Base-by-base conservation (phyloP, 2,113 vertebrate genomes). In the Recurvirostra avosetta region DNA sequence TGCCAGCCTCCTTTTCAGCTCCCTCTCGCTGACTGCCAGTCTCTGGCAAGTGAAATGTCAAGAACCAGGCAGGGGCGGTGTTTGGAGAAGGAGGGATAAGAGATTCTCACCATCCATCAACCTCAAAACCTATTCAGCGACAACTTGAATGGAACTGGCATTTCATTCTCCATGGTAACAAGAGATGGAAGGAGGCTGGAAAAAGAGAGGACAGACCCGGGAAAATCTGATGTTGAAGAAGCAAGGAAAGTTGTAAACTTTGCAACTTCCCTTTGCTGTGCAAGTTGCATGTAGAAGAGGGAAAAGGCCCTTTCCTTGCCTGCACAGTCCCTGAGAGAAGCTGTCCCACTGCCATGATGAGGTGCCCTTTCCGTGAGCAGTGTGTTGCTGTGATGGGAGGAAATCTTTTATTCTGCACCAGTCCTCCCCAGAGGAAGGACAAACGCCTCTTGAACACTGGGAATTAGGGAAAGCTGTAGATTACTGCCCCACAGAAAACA, bases 71-170 rank as follows among this genome's bases (percentile, higher is more conserved):
- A 95, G 95, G 96, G 93, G 97, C 95, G 84, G 96, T 95, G 91
- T 97, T 96, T 96, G 90, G 96, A 94, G 95, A 96, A 96, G 93
- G 94, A 97, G 95, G 97, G 97, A 97, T 95, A 94, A 97, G 92
- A 96, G 94, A 97, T 97, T 97, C 97, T 98, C 98, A 98, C 97
- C 97, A 98, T 98, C 96, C 96, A 98, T 98, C 97, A 98, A 96
- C 97, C 96, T 96, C 97, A 97, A 97, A 97, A 94, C 94, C 98
- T 97, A 98, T 98, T 98, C 97, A 98, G 94, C 52, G 65, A 95
- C 94, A 90, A 91, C 87, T 92, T 97, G 97, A 97, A 98, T 97
- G 94, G 87, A 96, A 93, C 92, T 87, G 81, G 95, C 96, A 95
- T 97, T 97, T 96, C 96, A 95, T 96, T 97, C 96, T 96, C 98